Percentiles rank a stretch among this genome's conserved stretches.
phyloP scores from a whole-genome alignment of 1,140 invertebrate species.

The Scaptomyza pallida region DNA sequence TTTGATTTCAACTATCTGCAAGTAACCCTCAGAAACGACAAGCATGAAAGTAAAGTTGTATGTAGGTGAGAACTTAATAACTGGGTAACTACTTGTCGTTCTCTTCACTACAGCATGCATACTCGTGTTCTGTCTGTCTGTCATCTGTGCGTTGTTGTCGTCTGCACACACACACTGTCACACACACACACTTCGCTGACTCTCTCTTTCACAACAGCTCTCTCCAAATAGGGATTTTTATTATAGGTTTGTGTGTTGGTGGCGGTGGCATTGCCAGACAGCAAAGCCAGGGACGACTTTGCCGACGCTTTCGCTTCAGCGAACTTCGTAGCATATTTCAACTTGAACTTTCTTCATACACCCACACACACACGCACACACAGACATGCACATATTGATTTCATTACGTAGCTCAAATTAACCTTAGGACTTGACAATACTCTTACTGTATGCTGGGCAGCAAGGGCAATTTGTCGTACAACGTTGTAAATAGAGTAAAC shows the following conservation, averaged over 20 bases:
- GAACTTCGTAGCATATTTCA: conserved; percentile 14
- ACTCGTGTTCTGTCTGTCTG: not conserved
- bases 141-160: conserved; percentile 16
- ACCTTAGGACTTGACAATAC: not conserved
- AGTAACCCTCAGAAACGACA: too few relatives aligned
- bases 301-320: not conserved
- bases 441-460: not conserved
- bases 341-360: conserved; percentile 18
- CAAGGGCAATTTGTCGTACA: too few relatives aligned
- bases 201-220: not conserved
- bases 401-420: conserved; percentile 37
- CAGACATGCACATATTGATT: conserved; percentile 44
- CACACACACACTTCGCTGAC: conserved; percentile 16
- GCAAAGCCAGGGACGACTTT: not conserved
- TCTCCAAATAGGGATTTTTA: not conserved
- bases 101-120: not conserved
- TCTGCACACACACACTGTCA: too few relatives aligned
- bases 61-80: not conserved
- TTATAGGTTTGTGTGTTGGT: not conserved
- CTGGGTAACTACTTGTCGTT: not conserved
- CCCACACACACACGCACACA: not conserved
- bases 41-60: too few relatives aligned
- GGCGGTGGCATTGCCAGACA: conserved; percentile 15
- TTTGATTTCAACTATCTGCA: too few relatives aligned
- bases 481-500: too few relatives aligned